Evolutionary conservation across 2,797 vertebrate species (phyloP), one percentile per base, ranked within the genome.

Genomic region (Galago senegalensis): DNA sequence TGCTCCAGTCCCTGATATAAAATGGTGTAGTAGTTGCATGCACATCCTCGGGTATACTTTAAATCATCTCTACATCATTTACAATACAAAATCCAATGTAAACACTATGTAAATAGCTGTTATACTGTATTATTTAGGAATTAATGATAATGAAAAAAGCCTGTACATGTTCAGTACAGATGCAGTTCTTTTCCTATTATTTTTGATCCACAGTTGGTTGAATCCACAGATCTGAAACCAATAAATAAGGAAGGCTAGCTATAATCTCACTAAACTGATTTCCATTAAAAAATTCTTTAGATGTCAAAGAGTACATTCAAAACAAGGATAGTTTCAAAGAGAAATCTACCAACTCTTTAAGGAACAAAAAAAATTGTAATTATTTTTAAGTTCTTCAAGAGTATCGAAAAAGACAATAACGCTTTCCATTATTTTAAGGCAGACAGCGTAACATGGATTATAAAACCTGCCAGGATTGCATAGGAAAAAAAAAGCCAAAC

Each of bases 321-420:
- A 89, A 81, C 75, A 89, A 67, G 72, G 70, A 53, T 31, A 53
- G 13, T 67, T 91, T 76, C 73, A 65, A 16, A 80, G 85, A 81
- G 80, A 82, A 72, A 34, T 49, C 37, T 89, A 34, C 60, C 69
- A 88, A 56, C 56, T 73, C 58, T 88, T 87, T 53, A 88, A 84
- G 23, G 67, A 63, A 43, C 23, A 61, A 72, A 60, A 60, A 34
- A 34, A 53, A 70, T 72, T 49, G 25, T 34, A 80, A 14, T 69
- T 49, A 75, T 88, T 94, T 92, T 84, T 80, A 69, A 53, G 18
- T 79, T 87, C 11, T 97, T 84, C 14, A 58, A 60, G 63, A 67
- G 31, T 73, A 67, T 46, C 34, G 49, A 56, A 37, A 61, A 89
- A 82, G n/a, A 53, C 88, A 25, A 37, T 70, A 94, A 86, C 27